Conservation (phyloP, 2,113 vertebrate genomes). For the Lampris megalopsis region DNA sequence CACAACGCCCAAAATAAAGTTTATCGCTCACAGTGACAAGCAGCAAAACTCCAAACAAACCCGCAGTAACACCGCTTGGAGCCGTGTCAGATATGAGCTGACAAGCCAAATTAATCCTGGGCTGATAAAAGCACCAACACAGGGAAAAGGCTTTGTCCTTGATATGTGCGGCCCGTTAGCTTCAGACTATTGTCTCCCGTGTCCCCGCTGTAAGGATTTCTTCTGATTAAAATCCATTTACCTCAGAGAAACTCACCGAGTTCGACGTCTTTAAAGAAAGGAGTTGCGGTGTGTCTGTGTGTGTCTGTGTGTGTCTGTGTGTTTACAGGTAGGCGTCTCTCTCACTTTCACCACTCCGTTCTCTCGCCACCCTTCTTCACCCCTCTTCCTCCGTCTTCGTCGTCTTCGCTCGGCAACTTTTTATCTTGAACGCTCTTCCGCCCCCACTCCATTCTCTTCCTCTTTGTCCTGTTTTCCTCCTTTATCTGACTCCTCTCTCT, state of each 20-base stretch:
- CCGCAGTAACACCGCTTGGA: neutral
- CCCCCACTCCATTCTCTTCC: neutral
- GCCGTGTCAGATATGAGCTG: conserved; percentile 16
- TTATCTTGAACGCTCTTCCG: no score
- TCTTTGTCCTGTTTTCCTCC: neutral
- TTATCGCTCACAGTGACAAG: conserved; percentile 12
- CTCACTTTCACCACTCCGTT: no score
- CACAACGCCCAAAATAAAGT: conserved; percentile 37
- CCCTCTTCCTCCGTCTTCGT: no score
- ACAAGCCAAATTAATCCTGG: conserved; percentile 42
- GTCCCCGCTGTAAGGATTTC: conserved; percentile 45
- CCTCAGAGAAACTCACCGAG: conserved; percentile 40
- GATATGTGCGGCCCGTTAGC: conserved; percentile 59
- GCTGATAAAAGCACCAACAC: conserved; percentile 21
- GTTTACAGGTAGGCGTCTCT: no score
- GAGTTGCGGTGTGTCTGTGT: no score
- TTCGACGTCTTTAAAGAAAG: conserved; percentile 12
- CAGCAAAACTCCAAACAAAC: conserved; percentile 24
- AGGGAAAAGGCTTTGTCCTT: conserved; percentile 45
- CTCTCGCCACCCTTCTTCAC: no score
- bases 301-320: no score
- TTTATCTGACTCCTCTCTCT: neutral
- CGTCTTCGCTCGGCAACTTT: no score
- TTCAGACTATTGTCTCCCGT: conserved; percentile 34
- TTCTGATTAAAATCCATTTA: conserved; percentile 67